Evolutionary conservation across 2,113 vertebrate genomes (phyloP).

Genomic region (Hemicordylus capensis): DNA sequence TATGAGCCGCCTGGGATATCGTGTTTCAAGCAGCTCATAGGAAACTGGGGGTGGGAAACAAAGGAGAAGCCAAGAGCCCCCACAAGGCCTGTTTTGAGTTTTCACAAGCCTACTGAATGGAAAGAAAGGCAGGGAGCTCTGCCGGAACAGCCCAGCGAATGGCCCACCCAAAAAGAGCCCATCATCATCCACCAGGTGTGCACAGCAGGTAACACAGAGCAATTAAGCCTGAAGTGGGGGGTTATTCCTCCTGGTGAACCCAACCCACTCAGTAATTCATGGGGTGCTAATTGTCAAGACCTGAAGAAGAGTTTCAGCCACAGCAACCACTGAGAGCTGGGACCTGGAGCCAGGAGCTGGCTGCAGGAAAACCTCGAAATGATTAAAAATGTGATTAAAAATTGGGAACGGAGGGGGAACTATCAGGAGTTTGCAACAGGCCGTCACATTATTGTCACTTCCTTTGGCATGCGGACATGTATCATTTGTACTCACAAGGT

Average conservation of each 20-base stretch:
- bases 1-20: background rate
- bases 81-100: background rate
- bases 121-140: background rate
- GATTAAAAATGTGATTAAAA: too few relatives aligned
- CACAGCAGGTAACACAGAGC: background rate
- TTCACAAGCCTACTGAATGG: background rate
- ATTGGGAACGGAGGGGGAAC: background rate
- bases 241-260: background rate
- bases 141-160: background rate
- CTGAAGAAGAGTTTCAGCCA: background rate
- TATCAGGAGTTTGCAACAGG: background rate
- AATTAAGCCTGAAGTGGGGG: background rate
- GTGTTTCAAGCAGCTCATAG: background rate
- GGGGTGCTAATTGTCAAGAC: background rate
- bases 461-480: too few relatives aligned
- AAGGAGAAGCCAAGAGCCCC: background rate
- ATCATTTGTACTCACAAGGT: too few relatives aligned
- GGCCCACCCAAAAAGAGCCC: background rate
- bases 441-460: too few relatives aligned
- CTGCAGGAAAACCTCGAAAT: background rate
- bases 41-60: too few relatives aligned
- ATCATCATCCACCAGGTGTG: background rate
- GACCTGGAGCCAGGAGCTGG: background rate
- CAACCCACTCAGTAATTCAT: background rate
- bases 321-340: background rate